Percentiles rank a stretch among this genome's conserved stretches.
Conservation (phyloP, 2,113 vertebrate species). For the Trogon surrucura region DNA sequence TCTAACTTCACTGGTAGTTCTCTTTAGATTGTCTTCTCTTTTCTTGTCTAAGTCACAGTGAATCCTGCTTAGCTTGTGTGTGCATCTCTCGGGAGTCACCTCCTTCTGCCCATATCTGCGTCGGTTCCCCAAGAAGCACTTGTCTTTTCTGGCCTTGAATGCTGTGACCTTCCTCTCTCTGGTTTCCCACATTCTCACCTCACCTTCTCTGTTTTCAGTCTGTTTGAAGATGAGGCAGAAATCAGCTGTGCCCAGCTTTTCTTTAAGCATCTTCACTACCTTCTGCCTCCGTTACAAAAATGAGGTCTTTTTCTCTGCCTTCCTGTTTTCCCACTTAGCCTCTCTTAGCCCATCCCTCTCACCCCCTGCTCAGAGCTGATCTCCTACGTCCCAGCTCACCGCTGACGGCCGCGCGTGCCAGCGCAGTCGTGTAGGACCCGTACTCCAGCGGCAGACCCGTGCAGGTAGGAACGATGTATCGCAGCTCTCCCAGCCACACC, state of each 20-base stretch:
- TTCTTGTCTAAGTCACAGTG: background rate
- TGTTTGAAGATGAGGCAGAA: background rate
- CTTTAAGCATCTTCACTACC: background rate
- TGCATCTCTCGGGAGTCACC: background rate
- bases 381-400: slow-evolving; percentile 27
- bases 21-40: background rate
- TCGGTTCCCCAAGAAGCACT: background rate
- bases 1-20: background rate
- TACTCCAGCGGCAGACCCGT: slow-evolving; percentile 82
- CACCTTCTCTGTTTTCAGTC: background rate
- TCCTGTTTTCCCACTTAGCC: background rate
- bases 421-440: slow-evolving; percentile 68
- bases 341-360: background rate
- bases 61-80: background rate
- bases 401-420: slow-evolving; percentile 52
- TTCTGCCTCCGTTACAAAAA: background rate
- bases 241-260: background rate
- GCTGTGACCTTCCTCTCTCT: background rate
- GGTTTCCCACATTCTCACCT: background rate
- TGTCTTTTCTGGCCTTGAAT: background rate
- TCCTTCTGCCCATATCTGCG: background rate
- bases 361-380: background rate
- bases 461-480: slow-evolving; percentile 75
- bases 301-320: background rate
- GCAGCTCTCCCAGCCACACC: slow-evolving; percentile 72